phyloP scores from a whole-genome alignment of 2,888 invertebrate genomes.

The Euzetes globulus region DNA sequence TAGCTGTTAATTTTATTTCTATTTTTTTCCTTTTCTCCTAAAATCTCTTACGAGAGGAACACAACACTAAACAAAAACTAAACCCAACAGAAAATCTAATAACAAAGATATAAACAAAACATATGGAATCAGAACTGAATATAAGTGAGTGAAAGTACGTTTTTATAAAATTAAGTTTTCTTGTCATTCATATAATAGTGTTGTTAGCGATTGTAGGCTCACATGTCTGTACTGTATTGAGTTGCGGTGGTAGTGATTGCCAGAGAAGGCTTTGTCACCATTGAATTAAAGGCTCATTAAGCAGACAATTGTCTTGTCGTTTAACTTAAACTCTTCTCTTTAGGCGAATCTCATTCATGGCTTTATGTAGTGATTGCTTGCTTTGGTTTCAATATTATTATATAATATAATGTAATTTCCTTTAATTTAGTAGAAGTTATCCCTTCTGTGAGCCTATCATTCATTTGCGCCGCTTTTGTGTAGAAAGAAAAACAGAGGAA shows the following conservation, averaged over 20 bases:
- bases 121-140: neutral
- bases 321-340: neutral
- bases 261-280: conserved; percentile 8
- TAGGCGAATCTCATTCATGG: neutral
- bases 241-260: too few relatives aligned
- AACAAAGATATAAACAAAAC: neutral
- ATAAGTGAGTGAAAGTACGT: neutral
- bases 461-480: conserved; percentile 6
- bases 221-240: neutral
- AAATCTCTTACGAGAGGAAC: neutral
- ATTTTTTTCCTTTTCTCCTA: neutral
- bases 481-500: conserved; percentile 25
- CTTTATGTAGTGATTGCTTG: conserved; percentile 13
- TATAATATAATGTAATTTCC: conserved; percentile 17
- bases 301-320: conserved; percentile 25
- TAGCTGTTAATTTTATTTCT: conserved; percentile 24
- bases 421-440: conserved; percentile 4
- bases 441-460: neutral
- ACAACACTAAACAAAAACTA: neutral
- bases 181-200: neutral
- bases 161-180: neutral
- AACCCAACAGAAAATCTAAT: neutral
- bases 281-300: conserved; percentile 21
- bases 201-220: neutral
- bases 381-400: neutral